Evolutionary conservation across 2,113 vertebrate species (phyloP).

Genomic region (Balaeniceps rex): DNA sequence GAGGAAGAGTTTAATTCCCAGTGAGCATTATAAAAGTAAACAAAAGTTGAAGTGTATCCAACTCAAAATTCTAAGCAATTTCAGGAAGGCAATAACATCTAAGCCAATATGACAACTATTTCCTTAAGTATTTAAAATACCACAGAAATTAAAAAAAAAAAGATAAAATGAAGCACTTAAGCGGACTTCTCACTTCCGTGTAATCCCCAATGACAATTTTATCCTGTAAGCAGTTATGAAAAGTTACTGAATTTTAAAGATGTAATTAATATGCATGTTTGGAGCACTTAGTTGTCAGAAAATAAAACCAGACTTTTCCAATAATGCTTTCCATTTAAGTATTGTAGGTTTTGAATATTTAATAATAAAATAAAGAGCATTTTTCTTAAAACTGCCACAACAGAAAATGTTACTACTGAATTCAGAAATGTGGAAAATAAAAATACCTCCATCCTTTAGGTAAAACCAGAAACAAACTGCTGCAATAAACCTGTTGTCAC

Average conservation of each 20-base stretch:
- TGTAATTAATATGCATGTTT: not conserved
- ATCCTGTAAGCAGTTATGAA: not conserved
- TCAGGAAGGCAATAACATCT: not conserved
- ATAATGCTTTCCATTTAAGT: not conserved
- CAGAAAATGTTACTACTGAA: not conserved
- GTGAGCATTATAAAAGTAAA: constrained; percentile 10
- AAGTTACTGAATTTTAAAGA: not conserved
- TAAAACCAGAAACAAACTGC: not conserved
- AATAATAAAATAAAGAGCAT: not conserved
- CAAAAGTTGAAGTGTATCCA: not conserved
- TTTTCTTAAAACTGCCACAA: not conserved
- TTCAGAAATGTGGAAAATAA: not conserved
- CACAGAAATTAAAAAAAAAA: not conserved
- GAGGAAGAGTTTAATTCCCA: constrained; percentile 23
- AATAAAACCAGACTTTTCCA: not conserved
- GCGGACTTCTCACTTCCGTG: not conserved
- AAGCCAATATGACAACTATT: not conserved
- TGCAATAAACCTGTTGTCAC: not conserved
- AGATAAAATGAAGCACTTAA: not conserved
- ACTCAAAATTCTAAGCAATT: not conserved
- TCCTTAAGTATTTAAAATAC: not conserved
- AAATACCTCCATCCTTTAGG: not conserved
- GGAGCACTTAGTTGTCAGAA: not conserved
- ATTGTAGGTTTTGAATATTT: not conserved
- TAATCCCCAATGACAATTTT: not conserved